phyloP scores from a whole-genome alignment of 2,113 vertebrate genomes.

The Upupa epops region DNA sequence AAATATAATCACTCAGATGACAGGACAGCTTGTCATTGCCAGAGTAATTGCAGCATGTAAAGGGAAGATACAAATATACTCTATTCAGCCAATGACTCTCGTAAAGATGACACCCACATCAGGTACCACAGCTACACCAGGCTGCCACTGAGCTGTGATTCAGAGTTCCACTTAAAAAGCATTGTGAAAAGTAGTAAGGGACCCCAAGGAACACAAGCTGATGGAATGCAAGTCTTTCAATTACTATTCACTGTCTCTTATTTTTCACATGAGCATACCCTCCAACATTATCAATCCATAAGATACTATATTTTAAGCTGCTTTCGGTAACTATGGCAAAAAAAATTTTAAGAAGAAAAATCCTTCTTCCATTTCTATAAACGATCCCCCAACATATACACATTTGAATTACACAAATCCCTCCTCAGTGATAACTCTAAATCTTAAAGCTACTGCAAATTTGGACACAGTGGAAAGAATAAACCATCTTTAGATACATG shows the following conservation, averaged over 20 bases:
- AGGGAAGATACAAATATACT: not conserved
- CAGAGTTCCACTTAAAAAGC: not conserved
- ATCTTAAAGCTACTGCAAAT: not conserved
- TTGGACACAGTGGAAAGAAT: not conserved
- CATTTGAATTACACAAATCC: not conserved
- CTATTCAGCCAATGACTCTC: fast-evolving
- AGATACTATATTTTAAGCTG: not conserved
- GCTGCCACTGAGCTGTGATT: not conserved
- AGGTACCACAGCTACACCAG: not conserved
- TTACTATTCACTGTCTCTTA: not conserved
- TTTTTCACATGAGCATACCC: not conserved
- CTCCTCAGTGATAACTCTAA: not conserved
- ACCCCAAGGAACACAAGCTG: not conserved
- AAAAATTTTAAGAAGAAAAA: not conserved
- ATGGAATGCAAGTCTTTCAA: not conserved
- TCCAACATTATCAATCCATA: not conserved
- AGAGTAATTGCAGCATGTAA: not conserved
- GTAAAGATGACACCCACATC: not conserved
- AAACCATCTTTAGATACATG: not conserved
- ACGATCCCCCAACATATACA: not conserved
- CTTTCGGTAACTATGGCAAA: not conserved
- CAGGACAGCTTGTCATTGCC: not conserved
- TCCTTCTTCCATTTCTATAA: not conserved
- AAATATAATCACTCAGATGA: not conserved
- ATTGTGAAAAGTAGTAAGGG: not conserved